These are phyloP conservation scores for Drosophila prolongata DNA, from an alignment of 2,888 invertebrate genomes.

Conservation along the genomic window DNA sequence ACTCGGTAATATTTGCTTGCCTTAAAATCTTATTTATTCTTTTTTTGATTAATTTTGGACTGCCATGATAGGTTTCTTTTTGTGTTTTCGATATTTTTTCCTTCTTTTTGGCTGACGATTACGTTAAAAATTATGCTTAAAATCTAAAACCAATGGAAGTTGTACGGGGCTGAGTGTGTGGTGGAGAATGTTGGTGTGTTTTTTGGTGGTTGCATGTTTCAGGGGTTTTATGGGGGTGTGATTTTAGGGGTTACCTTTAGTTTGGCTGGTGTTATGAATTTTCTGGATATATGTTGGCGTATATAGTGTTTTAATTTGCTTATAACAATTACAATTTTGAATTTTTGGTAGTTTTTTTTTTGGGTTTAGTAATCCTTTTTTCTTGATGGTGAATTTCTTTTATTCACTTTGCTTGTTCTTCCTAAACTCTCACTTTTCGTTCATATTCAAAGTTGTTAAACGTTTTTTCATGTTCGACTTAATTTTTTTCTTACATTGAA, in stretches of 20 bases:
- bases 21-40: conserved; percentile 68
- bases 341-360: conserved; percentile 58
- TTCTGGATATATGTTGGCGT: conserved; percentile 64
- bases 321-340: conserved; percentile 82
- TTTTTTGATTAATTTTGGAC: conserved; percentile 71
- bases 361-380: conserved; percentile 49
- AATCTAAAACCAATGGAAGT: conserved; percentile 82
- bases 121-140: conserved; percentile 81
- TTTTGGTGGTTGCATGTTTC: conserved; percentile 38
- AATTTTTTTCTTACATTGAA: conserved; percentile 62
- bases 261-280: conserved; percentile 53
- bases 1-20: conserved; percentile 51
- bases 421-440: conserved; percentile 34
- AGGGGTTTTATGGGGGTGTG: conserved; percentile 14
- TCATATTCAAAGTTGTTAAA: conserved; percentile 44
- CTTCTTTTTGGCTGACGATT: conserved; percentile 71
- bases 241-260: conserved; percentile 21
- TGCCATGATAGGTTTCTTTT: conserved; percentile 55
- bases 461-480: conserved; percentile 23
- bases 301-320: conserved; percentile 65
- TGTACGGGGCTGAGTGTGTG: conserved; percentile 40
- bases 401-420: conserved; percentile 37
- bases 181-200: conserved; percentile 21
- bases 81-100: conserved; percentile 38
- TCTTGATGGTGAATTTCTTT: conserved; percentile 36